Base-by-base conservation (phyloP, 1,140 invertebrate species). In the Drosophila teissieri region DNA sequence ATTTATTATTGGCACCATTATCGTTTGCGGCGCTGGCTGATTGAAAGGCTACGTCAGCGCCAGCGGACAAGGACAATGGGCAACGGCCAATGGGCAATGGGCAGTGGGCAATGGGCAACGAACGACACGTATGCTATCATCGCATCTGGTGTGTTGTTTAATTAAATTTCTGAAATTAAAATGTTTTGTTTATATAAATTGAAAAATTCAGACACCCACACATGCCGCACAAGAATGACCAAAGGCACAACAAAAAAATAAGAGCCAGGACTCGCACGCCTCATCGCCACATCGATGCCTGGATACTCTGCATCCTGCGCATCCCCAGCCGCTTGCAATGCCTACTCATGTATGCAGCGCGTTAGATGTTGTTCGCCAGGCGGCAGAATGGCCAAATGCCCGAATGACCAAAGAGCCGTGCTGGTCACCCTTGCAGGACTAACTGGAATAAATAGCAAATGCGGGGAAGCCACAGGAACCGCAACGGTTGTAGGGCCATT, bases 151-250 rank as follows among this genome's bases (percentile, higher is more conserved):
- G 76, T 80, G 88, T 78, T 91, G 88, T 91, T 91, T 91, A 91
- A 91, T 91, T 91, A 91, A 91, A 91, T 90, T 83, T 91, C 81
- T 91, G 89, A 91, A 91, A 91, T 91, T 89, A 91, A 91, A 91
- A 91, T 86, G 90, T 91, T 91, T 91, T 91, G 90, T 91, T 91
- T 86, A 90, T 90, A 86, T 91, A 91, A 91, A 91, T 91, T 91
- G 90, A 90, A 91, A 91, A 91, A 91, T 91, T 61, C 75, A 51
- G 70, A 76, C 62, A 76, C 58, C 57, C 44, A 79, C 65, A 65
- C 67, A 75, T 52, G 65, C 37, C 37, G 11, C 37, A 39, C 24
- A 83, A 79, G 73, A 57, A 63, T 19, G 52, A 34, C 11, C 39
- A 58, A 73, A 74, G 45, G 46, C 52, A 48, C 48, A 53, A 40